Conservation (phyloP, 2,888 invertebrate genomes). For the Andrena haemorrhoa region DNA sequence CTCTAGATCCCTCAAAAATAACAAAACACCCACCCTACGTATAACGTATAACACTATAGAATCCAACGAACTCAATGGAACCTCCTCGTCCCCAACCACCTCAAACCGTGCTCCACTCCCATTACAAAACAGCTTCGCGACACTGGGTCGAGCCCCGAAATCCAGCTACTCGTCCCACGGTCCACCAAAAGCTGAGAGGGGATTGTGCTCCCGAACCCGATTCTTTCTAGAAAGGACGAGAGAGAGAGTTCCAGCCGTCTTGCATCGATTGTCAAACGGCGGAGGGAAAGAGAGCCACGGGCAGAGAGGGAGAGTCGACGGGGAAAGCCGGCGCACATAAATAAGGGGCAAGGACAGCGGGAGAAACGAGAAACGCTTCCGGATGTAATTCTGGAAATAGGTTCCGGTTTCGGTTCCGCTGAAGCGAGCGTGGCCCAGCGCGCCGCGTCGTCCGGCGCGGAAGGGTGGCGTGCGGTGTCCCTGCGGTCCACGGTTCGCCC, state of each 20-base stretch:
- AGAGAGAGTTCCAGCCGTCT: slow-evolving; percentile 4
- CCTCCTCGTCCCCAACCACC: background rate
- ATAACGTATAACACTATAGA: no score
- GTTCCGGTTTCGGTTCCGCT: slow-evolving; percentile 61
- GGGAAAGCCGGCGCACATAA: slow-evolving; percentile 41
- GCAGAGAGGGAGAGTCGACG: background rate
- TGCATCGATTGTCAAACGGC: slow-evolving; percentile 13
- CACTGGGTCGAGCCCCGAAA: background rate
- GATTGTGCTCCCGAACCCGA: background rate
- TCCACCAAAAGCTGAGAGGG: background rate
- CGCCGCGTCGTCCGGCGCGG: slow-evolving; percentile 20
- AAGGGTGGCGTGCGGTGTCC: slow-evolving; percentile 5
- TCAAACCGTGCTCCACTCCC: background rate
- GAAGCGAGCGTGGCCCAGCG: slow-evolving; percentile 48
- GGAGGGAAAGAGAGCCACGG: background rate
- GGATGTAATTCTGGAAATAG: slow-evolving; percentile 66
- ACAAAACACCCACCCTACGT: no score
- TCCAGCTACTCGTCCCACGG: background rate
- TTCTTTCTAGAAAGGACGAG: background rate
- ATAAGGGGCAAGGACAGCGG: slow-evolving; percentile 36
- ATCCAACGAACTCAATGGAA: no score
- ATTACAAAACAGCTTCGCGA: background rate
- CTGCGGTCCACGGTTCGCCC: slow-evolving; percentile 25
- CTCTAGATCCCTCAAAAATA: no score
- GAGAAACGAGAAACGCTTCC: slow-evolving; percentile 38